Evolutionary conservation across 2,888 invertebrate species (phyloP).

Genomic region (Vanessa cardui): DNA sequence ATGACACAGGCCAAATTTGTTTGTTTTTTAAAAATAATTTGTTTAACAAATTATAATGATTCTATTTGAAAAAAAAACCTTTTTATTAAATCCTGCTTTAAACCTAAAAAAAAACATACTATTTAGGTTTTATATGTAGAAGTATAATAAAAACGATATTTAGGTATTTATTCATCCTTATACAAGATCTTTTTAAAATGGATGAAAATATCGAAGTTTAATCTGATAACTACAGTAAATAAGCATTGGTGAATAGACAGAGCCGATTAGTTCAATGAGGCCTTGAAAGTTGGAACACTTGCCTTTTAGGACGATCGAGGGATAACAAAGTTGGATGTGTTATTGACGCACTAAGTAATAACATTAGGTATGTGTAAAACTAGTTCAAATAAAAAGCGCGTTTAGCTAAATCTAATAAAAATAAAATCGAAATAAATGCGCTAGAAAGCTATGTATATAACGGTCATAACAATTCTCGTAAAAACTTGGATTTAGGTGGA

Average conservation of each 20-base stretch:
- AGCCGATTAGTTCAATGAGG: conserved; percentile 21
- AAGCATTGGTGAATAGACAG: not conserved
- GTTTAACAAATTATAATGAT: too few species aligned
- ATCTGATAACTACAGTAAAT: conserved; percentile 19
- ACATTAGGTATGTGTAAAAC: not conserved
- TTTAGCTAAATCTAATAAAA: not conserved
- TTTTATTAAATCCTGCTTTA: too few species aligned
- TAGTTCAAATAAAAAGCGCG: not conserved
- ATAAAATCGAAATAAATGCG: not conserved
- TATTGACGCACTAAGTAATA: conserved; percentile 13
- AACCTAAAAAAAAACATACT: too few species aligned
- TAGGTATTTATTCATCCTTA: too few species aligned
- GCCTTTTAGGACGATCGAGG: conserved; percentile 16
- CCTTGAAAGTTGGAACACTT: conserved; percentile 23
- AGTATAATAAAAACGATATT: too few species aligned
- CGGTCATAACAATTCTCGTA: not conserved
- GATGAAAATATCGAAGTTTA: not conserved
- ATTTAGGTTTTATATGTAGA: too few species aligned
- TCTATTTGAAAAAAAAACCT: too few species aligned
- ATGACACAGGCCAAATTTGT: too few species aligned
- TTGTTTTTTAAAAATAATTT: too few species aligned
- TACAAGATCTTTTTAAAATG: too few species aligned
- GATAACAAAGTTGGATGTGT: conserved; percentile 7
- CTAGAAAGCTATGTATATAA: not conserved
- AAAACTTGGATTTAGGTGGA: not conserved